These are phyloP conservation scores for Colinus virginianus DNA, from an alignment of 2,113 vertebrate genomes.

Conservation along the genomic window DNA sequence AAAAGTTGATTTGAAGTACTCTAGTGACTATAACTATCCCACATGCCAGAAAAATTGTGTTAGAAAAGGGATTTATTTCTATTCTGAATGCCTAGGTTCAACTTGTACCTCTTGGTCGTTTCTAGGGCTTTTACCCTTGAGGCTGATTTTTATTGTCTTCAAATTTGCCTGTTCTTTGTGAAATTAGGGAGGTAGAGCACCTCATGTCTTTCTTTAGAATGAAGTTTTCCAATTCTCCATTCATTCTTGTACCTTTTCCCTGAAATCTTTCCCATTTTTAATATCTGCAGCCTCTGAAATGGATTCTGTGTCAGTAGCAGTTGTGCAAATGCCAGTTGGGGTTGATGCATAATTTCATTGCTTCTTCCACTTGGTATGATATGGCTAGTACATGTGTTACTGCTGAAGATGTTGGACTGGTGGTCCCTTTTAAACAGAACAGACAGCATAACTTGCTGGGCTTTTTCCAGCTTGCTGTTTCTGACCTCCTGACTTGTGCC, in stretches of 20 bases:
- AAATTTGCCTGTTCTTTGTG: neutral
- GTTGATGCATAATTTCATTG: neutral
- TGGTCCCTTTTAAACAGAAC: neutral
- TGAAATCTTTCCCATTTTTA: neutral
- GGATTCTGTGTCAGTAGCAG: neutral
- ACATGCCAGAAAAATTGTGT: neutral
- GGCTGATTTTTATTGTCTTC: neutral
- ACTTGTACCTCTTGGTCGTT: neutral
- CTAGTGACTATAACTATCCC: neutral
- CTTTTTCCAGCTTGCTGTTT: neutral
- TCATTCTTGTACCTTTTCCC: neutral
- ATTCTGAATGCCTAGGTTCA: neutral
- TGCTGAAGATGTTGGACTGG: neutral
- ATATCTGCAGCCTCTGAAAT: neutral
- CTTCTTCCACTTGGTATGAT: neutral
- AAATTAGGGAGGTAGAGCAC: neutral
- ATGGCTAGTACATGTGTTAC: neutral
- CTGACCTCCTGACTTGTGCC: neutral
- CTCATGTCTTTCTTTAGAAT: neutral
- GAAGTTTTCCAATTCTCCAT: neutral
- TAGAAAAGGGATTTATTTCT: neutral
- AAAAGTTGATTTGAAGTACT: neutral
- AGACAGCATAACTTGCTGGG: neutral
- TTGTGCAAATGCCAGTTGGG: neutral
- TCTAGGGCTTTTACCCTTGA: neutral